Percentiles rank a stretch among this genome's conserved stretches.
These are phyloP conservation scores for Xenus cinereus DNA, from an alignment of 2,113 vertebrate species.

Conservation along the genomic window DNA sequence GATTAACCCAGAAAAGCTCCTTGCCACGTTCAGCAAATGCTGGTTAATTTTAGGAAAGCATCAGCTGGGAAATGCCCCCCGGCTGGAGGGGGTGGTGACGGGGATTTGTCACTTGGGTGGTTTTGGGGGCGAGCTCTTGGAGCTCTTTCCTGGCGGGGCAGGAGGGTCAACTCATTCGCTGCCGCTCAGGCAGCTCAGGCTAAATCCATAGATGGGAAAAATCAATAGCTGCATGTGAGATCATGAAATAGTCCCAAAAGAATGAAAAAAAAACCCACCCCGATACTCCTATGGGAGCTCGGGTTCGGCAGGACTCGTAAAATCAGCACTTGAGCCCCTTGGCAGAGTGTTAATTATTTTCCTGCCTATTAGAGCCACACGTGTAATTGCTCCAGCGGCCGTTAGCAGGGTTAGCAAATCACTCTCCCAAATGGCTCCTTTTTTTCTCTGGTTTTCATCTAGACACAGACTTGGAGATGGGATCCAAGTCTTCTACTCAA, in stretches of 20 bases:
- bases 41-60: neutral
- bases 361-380: neutral
- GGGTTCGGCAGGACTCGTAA: neutral
- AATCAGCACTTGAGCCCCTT: neutral
- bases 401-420: neutral
- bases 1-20: neutral
- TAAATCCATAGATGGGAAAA: neutral
- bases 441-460: neutral
- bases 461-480: neutral
- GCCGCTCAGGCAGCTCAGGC: neutral
- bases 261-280: neutral
- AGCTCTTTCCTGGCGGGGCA: neutral
- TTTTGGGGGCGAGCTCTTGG: neutral
- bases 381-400: neutral
- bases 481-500: neutral
- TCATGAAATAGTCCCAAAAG: neutral
- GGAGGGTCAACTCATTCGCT: neutral
- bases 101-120: rapidly evolving
- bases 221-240: neutral
- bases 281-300: neutral
- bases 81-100: neutral
- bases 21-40: neutral
- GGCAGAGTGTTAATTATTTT: slow-evolving; percentile 6
- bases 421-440: neutral
- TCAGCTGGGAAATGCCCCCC: neutral